Percentiles rank a stretch among this genome's conserved stretches.
Evolutionary conservation across 2,113 vertebrate genomes (phyloP).

Genomic region (Columbina picui): DNA sequence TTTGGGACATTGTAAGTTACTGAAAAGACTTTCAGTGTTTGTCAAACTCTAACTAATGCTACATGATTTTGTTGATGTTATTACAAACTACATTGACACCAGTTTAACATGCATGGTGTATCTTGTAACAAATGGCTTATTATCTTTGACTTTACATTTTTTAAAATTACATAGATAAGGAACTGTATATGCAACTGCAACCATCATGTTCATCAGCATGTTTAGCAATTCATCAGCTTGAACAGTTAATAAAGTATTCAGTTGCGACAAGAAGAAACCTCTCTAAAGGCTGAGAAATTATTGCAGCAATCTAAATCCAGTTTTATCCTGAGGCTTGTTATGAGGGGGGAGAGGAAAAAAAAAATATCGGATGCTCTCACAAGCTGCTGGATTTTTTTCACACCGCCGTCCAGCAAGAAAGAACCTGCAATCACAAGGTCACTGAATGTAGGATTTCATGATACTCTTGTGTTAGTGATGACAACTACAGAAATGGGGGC

Average conservation of each 20-base stretch:
- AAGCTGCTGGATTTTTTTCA: constrained; percentile 52
- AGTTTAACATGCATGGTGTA: not conserved
- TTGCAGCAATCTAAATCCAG: not conserved
- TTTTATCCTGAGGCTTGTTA: not conserved
- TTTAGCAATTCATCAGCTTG: not conserved
- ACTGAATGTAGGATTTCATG: constrained; percentile 12
- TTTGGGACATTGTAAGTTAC: not conserved
- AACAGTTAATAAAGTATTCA: constrained; percentile 1
- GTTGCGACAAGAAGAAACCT: not conserved
- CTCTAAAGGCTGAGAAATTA: constrained; percentile 1
- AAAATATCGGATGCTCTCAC: not conserved
- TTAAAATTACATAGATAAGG: not conserved
- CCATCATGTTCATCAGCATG: not conserved
- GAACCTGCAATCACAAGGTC: constrained; percentile 40
- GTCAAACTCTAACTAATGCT: not conserved
- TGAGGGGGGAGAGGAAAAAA: not conserved
- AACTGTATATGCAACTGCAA: not conserved
- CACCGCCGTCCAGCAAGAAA: constrained; percentile 45
- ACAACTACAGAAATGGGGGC: constrained; percentile 47
- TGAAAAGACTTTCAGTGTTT: not conserved
- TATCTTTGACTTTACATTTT: not conserved
- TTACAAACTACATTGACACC: not conserved
- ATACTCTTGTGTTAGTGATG: constrained; percentile 19
- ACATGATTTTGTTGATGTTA: not conserved
- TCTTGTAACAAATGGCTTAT: not conserved